phyloP scores from a whole-genome alignment of 2,888 invertebrate species.

The Cephus spinipes region DNA sequence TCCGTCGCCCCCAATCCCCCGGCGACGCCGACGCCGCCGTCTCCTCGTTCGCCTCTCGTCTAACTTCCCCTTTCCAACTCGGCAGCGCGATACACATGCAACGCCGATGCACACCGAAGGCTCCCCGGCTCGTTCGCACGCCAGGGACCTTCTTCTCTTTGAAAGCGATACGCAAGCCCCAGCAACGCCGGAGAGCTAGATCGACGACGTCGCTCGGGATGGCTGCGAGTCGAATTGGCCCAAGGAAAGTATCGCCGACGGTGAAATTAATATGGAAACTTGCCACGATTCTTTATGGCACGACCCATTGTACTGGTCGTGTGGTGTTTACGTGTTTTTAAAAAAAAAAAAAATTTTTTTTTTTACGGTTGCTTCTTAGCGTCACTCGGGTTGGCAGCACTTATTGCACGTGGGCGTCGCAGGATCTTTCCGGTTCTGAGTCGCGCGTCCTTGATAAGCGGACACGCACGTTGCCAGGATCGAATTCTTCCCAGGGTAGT shows the following conservation, averaged over 20 bases:
- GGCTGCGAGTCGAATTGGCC: neutral
- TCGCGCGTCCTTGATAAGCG: slow-evolving; percentile 54
- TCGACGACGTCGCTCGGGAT: neutral
- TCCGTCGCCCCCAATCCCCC: slow-evolving; percentile 43
- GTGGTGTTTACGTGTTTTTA: neutral
- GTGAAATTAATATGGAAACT: neutral
- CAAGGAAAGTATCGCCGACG: neutral
- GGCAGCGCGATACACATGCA: slow-evolving; percentile 45
- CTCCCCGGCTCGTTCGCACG: slow-evolving; percentile 13
- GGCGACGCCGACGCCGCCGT: slow-evolving; percentile 29
- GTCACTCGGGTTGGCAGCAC: neutral
- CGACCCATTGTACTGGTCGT: neutral
- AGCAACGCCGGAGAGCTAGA: neutral
- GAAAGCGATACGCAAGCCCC: slow-evolving; percentile 21
- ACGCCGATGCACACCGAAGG: slow-evolving; percentile 32
- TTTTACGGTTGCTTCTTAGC: neutral
- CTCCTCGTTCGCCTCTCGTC: slow-evolving; percentile 28
- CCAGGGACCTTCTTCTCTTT: slow-evolving; percentile 13
- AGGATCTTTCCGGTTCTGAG: slow-evolving; percentile 65
- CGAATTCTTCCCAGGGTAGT: slow-evolving; percentile 11
- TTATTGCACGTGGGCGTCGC: slow-evolving; percentile 53
- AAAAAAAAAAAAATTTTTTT: neutral
- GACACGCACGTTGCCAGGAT: slow-evolving; percentile 23
- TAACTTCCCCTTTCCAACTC: slow-evolving; percentile 62
- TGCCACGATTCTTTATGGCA: neutral